Conservation (phyloP, 2,888 invertebrate genomes). For the Nematopogon swammerdamellus region DNA sequence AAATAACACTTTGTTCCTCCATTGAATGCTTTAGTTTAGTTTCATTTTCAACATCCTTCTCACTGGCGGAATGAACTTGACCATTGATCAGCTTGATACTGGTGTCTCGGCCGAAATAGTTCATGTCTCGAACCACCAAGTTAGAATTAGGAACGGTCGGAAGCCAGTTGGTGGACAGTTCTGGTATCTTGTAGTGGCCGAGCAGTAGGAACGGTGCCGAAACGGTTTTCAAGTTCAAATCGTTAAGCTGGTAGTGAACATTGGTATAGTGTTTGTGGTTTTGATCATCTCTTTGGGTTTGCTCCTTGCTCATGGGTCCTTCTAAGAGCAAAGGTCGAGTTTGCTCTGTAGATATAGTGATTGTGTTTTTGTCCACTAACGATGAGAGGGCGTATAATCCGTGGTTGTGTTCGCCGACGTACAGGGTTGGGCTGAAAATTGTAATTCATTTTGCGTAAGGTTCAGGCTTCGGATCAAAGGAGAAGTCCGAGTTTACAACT, state of each 20-base stretch:
- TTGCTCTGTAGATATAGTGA: slow-evolving; percentile 73
- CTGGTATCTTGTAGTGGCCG: slow-evolving; percentile 73
- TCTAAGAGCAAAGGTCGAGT: slow-evolving; percentile 68
- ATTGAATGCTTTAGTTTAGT: slow-evolving; percentile 39
- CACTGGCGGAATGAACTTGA: slow-evolving; percentile 27
- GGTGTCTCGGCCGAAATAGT: slow-evolving; percentile 19
- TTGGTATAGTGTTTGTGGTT: slow-evolving; percentile 50
- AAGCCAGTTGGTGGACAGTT: slow-evolving; percentile 48
- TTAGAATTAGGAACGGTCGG: slow-evolving; percentile 36
- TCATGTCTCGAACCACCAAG: slow-evolving; percentile 22
- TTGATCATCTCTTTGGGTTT: slow-evolving; percentile 21
- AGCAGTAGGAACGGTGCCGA: slow-evolving; percentile 46
- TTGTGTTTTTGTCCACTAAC: slow-evolving; percentile 85
- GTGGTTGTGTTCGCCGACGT: slow-evolving; percentile 81
- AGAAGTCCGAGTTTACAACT: too few species aligned
- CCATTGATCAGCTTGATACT: slow-evolving; percentile 35
- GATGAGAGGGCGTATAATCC: slow-evolving; percentile 93
- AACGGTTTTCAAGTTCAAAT: slow-evolving; percentile 33
- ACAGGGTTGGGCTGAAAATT: slow-evolving; percentile 77
- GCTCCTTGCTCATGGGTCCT: slow-evolving; percentile 53
- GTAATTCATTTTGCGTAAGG: neutral
- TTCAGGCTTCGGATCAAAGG: too few species aligned
- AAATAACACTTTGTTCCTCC: slow-evolving; percentile 18
- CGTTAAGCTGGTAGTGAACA: slow-evolving; percentile 41
- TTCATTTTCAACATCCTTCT: slow-evolving; percentile 40